These are phyloP conservation scores for Drosophila lowei DNA, from an alignment of 1,140 invertebrate genomes.

Conservation along the genomic window DNA sequence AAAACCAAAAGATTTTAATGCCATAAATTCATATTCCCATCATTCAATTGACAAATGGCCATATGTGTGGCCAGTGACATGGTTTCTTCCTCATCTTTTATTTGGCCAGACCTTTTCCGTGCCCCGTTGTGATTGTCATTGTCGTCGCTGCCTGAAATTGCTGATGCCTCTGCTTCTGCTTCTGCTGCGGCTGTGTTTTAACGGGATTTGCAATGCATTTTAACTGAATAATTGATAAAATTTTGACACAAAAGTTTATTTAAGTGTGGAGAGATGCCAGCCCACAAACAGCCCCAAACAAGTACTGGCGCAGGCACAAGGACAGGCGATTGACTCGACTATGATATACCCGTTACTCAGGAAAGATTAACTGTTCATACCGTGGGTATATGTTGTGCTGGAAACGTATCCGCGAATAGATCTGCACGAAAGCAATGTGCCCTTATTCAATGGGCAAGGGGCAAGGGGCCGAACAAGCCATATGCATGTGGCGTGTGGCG, in stretches of 20 bases:
- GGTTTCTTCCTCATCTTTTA: conserved; percentile 7
- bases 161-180: background rate
- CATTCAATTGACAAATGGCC: conserved; percentile 70
- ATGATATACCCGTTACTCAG: background rate
- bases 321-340: background rate
- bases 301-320: background rate
- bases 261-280: conserved; percentile 40
- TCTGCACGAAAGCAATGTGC: no score
- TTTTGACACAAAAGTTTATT: conserved; percentile 67
- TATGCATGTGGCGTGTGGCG: background rate
- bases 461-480: no score
- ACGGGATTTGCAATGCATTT: conserved; percentile 66
- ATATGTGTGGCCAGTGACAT: conserved; percentile 59
- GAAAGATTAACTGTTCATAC: background rate
- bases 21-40: conserved; percentile 68
- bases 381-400: no score
- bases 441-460: background rate
- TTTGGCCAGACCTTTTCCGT: background rate
- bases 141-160: conserved; percentile 9
- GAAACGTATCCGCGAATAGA: no score
- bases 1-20: conserved; percentile 67
- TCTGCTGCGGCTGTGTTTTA: conserved; percentile 28
- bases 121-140: conserved; percentile 5
- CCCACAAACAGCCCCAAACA: conserved; percentile 42
- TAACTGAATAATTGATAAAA: conserved; percentile 71